Conservation (phyloP, 2,888 invertebrate genomes). For the Furcula furcula region DNA sequence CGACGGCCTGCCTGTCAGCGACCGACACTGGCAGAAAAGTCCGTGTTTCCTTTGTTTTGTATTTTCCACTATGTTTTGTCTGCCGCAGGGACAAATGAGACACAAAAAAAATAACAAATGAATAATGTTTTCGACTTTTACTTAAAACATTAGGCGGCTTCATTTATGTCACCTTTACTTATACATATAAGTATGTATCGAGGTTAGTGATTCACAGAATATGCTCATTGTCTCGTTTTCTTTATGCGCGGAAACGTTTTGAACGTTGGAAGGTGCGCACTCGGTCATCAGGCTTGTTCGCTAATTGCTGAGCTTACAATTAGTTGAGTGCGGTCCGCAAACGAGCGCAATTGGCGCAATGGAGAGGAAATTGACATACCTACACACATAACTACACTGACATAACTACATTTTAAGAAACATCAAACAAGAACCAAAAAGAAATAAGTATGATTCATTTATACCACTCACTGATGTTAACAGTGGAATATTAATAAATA, state of each 20-base stretch:
- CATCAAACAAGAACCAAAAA: too few relatives aligned
- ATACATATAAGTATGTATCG: slow-evolving; percentile 3
- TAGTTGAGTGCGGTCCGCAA: slow-evolving; percentile 65
- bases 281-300: slow-evolving; percentile 46
- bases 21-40: slow-evolving; percentile 9
- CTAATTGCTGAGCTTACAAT: slow-evolving; percentile 72
- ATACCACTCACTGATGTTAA: too few relatives aligned
- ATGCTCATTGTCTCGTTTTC: slow-evolving; percentile 3
- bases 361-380: slow-evolving; percentile 72
- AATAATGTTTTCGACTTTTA: slow-evolving; percentile 23
- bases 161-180: slow-evolving; percentile 11
- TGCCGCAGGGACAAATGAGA: slow-evolving; percentile 8
- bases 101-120: slow-evolving; percentile 15
- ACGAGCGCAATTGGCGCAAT: slow-evolving; percentile 77
- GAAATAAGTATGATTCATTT: too few relatives aligned
- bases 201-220: slow-evolving; percentile 4
- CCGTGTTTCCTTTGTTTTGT: slow-evolving; percentile 20
- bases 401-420: too few relatives aligned
- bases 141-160: slow-evolving; percentile 17
- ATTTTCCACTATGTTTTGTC: slow-evolving; percentile 17
- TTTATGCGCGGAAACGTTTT: background rate
- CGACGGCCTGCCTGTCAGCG: slow-evolving; percentile 7
- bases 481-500: too few relatives aligned
- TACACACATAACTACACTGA: slow-evolving; percentile 50
- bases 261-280: slow-evolving; percentile 44